phyloP scores from a whole-genome alignment of 2,113 vertebrate species.

The Acrocephalus kingi region DNA sequence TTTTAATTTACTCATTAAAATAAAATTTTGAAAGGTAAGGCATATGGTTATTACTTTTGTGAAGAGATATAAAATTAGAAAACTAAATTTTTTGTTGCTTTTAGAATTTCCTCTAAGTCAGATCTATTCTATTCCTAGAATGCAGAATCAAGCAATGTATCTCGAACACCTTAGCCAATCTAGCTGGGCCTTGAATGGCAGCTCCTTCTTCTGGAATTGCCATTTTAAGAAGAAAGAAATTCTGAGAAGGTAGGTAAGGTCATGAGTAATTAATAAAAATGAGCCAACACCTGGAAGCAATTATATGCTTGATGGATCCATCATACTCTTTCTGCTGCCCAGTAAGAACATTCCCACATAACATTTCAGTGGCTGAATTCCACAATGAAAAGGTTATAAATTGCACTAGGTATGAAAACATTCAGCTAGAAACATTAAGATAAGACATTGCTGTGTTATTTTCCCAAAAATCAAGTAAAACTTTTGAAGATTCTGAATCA shows the following conservation, averaged over 20 bases:
- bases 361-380: slow-evolving; percentile 45
- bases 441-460: slow-evolving; percentile 17
- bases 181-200: not conserved
- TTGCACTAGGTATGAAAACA: slow-evolving; percentile 25
- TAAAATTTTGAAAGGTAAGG: not conserved
- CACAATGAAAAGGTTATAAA: slow-evolving; percentile 32
- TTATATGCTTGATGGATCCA: slow-evolving; percentile 47
- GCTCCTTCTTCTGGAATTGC: not conserved
- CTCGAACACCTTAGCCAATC: not conserved
- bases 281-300: slow-evolving; percentile 70
- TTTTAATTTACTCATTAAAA: not conserved
- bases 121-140: not conserved
- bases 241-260: slow-evolving; percentile 43
- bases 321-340: slow-evolving; percentile 53
- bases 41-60: not conserved
- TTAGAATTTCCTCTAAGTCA: not conserved
- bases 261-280: slow-evolving; percentile 49
- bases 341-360: slow-evolving; percentile 51
- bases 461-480: slow-evolving; percentile 59
- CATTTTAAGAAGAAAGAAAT: slow-evolving; percentile 47
- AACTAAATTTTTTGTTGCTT: not conserved
- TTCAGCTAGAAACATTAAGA: slow-evolving; percentile 44
- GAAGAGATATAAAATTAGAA: not conserved
- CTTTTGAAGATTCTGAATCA: slow-evolving; percentile 16
- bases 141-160: not conserved